phyloP scores from a whole-genome alignment of 1,140 invertebrate species.

The Saccostrea cuccullata region DNA sequence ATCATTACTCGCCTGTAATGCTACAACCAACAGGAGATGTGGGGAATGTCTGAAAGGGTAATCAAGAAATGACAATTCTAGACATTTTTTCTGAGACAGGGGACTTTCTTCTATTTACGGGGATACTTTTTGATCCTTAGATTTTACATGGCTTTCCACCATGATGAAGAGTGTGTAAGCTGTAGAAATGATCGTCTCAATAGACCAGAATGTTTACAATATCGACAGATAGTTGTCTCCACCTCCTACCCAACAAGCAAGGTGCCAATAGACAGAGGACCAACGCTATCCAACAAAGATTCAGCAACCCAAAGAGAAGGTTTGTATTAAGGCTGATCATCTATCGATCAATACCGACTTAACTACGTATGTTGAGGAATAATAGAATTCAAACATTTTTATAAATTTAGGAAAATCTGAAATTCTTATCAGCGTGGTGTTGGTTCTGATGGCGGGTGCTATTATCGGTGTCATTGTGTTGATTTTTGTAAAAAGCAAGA shows the following conservation, averaged over 20 bases:
- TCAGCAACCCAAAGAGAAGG: neutral
- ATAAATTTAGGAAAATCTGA: neutral
- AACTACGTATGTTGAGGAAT: neutral
- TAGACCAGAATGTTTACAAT: neutral
- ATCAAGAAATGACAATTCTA: neutral
- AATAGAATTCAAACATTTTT: neutral
- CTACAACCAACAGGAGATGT: neutral
- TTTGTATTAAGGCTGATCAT: neutral
- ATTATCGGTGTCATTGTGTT: neutral
- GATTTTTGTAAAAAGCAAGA: neutral
- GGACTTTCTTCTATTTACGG: neutral
- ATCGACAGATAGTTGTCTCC: neutral
- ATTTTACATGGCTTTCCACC: constrained; percentile 11
- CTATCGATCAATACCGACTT: neutral
- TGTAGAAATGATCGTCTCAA: constrained; percentile 6
- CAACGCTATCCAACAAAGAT: neutral
- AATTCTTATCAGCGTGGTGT: neutral
- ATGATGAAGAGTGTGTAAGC: constrained; percentile 1
- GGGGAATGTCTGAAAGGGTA: neutral
- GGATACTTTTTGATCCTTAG: neutral
- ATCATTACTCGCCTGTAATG: neutral
- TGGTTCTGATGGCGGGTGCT: neutral
- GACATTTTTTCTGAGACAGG: neutral
- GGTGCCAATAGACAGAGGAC: neutral
- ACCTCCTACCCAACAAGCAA: neutral